Conservation (phyloP, 1,140 invertebrate species). For the Drosophila repleta region DNA sequence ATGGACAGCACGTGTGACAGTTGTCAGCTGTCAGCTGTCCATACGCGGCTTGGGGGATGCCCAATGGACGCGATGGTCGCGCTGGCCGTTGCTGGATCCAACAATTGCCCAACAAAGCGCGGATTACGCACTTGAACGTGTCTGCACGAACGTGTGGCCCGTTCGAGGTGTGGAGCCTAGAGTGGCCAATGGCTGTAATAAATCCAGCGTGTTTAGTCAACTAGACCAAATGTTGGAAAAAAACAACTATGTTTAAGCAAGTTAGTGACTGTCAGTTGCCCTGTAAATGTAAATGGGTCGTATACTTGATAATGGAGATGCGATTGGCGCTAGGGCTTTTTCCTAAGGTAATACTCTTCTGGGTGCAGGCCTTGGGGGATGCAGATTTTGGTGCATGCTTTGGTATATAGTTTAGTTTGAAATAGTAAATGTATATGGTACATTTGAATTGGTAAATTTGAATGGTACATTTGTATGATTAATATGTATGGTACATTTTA, state of each 20-base stretch:
- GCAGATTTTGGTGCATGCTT: no score
- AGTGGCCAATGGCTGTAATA: slow-evolving; percentile 7
- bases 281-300: not conserved
- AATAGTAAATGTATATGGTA: not conserved
- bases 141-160: slow-evolving; percentile 18
- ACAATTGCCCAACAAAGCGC: slow-evolving; percentile 24
- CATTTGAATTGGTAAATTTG: not conserved
- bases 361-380: no score
- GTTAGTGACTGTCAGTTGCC: not conserved
- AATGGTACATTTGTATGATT: no score
- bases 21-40: slow-evolving; percentile 4
- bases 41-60: slow-evolving; percentile 1
- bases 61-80: not conserved
- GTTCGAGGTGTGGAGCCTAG: not conserved
- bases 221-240: not conserved
- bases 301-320: not conserved
- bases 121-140: slow-evolving; percentile 44
- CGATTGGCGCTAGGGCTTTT: no score
- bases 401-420: no score
- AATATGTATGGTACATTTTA: no score
- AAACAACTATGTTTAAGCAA: not conserved
- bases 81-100: slow-evolving; percentile 4
- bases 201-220: slow-evolving; percentile 1
- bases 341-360: no score
- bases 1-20: slow-evolving; percentile 8